Evolutionary conservation across 2,888 invertebrate genomes (phyloP).

Genomic region (Hemicrepidius hirtus): DNA sequence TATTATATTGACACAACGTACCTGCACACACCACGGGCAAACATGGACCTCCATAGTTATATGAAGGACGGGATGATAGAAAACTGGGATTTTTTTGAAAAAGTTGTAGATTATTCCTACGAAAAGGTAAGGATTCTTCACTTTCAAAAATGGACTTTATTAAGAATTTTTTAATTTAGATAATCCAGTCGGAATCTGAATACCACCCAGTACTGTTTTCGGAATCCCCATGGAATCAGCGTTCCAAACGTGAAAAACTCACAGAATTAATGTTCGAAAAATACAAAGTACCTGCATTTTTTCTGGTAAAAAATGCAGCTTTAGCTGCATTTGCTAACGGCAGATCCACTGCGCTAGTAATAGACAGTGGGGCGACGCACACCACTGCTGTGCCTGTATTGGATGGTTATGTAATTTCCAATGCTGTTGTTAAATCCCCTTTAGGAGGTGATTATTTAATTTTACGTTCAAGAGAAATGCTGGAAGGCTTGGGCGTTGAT

Average conservation of each 20-base stretch:
- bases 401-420: constrained; percentile 95
- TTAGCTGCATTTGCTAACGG: constrained; percentile 98
- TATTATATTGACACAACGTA: constrained; percentile 96
- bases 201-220: constrained; percentile 98
- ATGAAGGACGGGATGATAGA: constrained; percentile 99
- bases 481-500: constrained; percentile 75
- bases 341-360: constrained; percentile 88
- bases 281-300: constrained; percentile 98
- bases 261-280: constrained; percentile 99
- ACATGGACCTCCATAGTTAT: constrained; percentile 92
- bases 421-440: constrained; percentile 96
- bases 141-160: background rate
- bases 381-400: constrained; percentile 97
- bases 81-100: constrained; percentile 99
- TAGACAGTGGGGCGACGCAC: constrained; percentile 95
- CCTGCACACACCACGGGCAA: constrained; percentile 90
- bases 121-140: constrained; percentile 76
- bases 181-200: constrained; percentile 95
- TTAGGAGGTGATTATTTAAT: constrained; percentile 96
- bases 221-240: constrained; percentile 97
- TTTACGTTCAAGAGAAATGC: constrained; percentile 79
- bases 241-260: constrained; percentile 93
- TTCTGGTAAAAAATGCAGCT: constrained; percentile 97
- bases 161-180: constrained; percentile 70
- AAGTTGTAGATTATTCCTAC: constrained; percentile 95